Percentiles rank a stretch among this genome's conserved stretches.
Evolutionary conservation across 2,888 invertebrate genomes (phyloP).

Genomic region (Hoplodrina ambigua): DNA sequence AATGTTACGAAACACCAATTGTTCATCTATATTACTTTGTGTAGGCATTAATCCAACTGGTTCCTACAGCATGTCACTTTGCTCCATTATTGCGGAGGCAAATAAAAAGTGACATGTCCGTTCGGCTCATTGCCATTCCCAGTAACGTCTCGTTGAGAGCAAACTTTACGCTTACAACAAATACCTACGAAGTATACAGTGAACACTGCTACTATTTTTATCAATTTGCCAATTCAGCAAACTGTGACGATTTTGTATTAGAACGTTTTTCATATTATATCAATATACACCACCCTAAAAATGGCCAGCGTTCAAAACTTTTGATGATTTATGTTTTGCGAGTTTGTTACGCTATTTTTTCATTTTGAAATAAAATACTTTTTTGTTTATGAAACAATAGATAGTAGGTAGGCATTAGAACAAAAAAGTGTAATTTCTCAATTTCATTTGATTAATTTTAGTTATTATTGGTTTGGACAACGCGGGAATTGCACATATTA

Average conservation of each 20-base stretch:
- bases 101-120: conserved; percentile 75
- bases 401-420: conserved; percentile 23
- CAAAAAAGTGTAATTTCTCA: not conserved
- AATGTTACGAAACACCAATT: conserved; percentile 23
- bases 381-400: conserved; percentile 43
- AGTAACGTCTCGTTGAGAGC: conserved; percentile 46
- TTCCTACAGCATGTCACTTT: conserved; percentile 48
- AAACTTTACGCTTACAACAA: conserved; percentile 63
- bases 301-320: conserved; percentile 51
- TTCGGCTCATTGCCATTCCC: conserved; percentile 64
- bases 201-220: conserved; percentile 56
- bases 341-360: conserved; percentile 54
- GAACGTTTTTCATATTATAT: conserved; percentile 55
- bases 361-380: conserved; percentile 49
- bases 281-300: conserved; percentile 46
- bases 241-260: conserved; percentile 41
- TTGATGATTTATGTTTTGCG: conserved; percentile 54
- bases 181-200: conserved; percentile 17
- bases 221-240: conserved; percentile 25
- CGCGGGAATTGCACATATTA: too few relatives aligned
- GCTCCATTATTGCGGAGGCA: conserved; percentile 62
- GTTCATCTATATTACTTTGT: conserved; percentile 39
- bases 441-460: not conserved
- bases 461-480: too few relatives aligned
- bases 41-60: conserved; percentile 38